These are phyloP conservation scores for Metridium senile DNA, from an alignment of 92 coral and sea anemone species.

Conservation along the genomic window DNA sequence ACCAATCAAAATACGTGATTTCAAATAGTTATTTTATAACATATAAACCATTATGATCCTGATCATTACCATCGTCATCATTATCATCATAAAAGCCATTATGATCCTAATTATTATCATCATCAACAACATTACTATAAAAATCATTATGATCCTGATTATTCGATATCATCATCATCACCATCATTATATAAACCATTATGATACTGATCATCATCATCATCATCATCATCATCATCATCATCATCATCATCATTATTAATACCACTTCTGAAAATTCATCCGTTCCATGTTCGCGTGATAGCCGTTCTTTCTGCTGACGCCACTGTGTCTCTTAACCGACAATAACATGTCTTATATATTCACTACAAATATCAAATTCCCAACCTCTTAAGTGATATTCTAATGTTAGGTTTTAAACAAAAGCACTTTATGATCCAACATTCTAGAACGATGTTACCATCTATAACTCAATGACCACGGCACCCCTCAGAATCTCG, in stretches of 20 bases:
- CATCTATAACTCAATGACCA: no score
- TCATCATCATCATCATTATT: neutral
- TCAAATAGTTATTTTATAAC: neutral
- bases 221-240: neutral
- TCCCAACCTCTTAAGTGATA: neutral
- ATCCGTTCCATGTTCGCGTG: neutral
- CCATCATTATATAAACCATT: no score
- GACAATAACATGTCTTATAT: neutral
- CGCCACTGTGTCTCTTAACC: neutral
- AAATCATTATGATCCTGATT: neutral
- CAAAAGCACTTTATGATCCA: neutral
- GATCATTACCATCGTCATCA: neutral
- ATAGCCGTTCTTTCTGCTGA: neutral
- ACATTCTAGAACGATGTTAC: neutral
- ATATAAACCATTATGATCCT: neutral
- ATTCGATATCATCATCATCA: neutral
- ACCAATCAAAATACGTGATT: neutral
- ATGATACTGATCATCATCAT: neutral
- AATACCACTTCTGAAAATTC: no score
- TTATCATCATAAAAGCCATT: neutral
- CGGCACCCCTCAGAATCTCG: no score
- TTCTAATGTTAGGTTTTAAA: no score
- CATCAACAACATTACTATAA: no score
- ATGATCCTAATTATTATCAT: neutral
- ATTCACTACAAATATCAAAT: neutral